Evolutionary conservation across 2,113 vertebrate species (phyloP).

Genomic region (Cyanoliseus patagonus): DNA sequence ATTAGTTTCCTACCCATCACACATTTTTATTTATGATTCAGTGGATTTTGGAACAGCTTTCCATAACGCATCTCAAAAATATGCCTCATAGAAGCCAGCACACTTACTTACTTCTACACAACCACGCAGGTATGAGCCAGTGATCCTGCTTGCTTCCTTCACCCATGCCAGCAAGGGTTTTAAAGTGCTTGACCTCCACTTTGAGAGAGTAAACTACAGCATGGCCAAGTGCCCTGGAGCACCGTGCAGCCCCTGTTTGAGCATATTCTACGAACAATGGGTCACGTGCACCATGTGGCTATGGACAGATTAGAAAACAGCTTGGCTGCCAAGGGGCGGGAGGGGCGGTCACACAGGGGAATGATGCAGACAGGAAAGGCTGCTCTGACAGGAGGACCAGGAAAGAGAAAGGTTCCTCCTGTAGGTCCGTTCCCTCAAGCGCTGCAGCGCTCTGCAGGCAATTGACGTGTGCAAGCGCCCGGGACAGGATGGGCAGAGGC

Average conservation of each 20-base stretch:
- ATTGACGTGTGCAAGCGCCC: neutral
- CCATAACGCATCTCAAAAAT: neutral
- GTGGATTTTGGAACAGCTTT: neutral
- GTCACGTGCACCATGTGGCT: neutral
- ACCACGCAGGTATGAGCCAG: neutral
- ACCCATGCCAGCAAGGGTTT: neutral
- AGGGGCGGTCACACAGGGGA: neutral
- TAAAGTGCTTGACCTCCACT: neutral
- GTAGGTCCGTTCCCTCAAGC: neutral
- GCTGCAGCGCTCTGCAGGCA: neutral
- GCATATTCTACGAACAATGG: neutral
- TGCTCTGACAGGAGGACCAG: neutral
- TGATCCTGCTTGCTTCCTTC: neutral
- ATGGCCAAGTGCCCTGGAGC: neutral
- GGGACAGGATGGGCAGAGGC: neutral
- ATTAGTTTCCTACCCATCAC: neutral
- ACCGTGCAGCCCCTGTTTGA: neutral
- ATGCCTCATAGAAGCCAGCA: neutral
- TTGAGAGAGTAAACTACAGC: neutral
- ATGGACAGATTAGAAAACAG: neutral
- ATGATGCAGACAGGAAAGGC: neutral
- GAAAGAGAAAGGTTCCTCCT: neutral
- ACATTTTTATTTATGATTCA: neutral
- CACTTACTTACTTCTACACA: neutral
- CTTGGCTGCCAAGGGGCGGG: neutral